A percentile compares a stretch with the other conserved stretches of the same genome.
These are phyloP conservation scores for Ageneiosus marmoratus DNA, from an alignment of 2,113 vertebrate genomes.

Conservation along the genomic window DNA sequence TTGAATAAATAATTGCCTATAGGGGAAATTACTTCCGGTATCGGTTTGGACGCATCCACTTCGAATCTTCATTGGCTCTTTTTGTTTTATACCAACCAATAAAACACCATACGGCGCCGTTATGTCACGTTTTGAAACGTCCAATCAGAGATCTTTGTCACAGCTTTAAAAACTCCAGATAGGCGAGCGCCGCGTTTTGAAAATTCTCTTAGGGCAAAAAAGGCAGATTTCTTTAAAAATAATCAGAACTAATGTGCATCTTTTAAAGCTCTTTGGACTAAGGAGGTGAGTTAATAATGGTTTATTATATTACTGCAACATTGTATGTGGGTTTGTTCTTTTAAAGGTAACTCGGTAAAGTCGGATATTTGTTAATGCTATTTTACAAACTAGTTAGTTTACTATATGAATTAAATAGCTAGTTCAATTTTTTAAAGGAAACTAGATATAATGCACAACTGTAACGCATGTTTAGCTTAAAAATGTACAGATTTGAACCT, in stretches of 20 bases:
- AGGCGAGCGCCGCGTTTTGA: constrained; percentile 2
- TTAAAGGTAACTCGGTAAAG: not conserved
- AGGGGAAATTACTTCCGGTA: not conserved
- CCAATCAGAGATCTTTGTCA: not conserved
- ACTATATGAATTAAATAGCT: not conserved
- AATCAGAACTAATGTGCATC: not conserved
- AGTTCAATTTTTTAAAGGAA: not conserved
- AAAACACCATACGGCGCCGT: not conserved
- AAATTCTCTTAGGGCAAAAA: not conserved
- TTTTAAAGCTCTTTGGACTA: not conserved
- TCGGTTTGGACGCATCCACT: not conserved
- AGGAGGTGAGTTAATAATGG: not conserved
- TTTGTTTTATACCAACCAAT: constrained; percentile 16
- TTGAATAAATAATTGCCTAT: too few relatives aligned
- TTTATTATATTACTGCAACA: not conserved
- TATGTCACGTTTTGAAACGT: not conserved
- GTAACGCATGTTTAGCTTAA: too few relatives aligned
- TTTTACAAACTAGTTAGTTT: not conserved
- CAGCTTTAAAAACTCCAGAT: not conserved
- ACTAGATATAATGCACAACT: not conserved
- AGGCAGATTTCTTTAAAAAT: not conserved
- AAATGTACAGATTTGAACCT: too few relatives aligned
- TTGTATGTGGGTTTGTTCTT: too few relatives aligned
- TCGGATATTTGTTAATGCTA: not conserved
- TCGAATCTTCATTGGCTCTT: constrained; percentile 1